A percentile compares a stretch with the other conserved stretches of the same genome.
These are phyloP conservation scores for Polydesmus complanatus DNA, from an alignment of 2,888 invertebrate genomes.

Conservation along the genomic window DNA sequence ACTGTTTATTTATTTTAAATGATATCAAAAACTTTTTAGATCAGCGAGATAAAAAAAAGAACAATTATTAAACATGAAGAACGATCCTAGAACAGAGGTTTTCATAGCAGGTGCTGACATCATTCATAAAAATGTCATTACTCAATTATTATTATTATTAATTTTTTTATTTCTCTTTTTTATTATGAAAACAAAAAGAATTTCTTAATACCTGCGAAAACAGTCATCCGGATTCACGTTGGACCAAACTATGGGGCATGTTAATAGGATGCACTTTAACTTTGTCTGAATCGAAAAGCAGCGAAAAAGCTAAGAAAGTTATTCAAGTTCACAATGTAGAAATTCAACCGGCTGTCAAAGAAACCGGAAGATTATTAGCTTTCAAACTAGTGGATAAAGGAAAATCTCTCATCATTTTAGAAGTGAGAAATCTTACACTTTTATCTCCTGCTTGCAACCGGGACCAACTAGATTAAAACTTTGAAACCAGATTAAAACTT, in stretches of 20 bases:
- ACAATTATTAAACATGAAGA: neutral
- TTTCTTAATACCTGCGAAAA: neutral
- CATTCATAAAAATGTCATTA: neutral
- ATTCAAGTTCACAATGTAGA: slow-evolving; percentile 11
- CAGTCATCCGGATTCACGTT: neutral
- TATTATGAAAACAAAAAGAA: too few species aligned
- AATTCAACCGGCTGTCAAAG: slow-evolving; percentile 15
- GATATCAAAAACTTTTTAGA: too few species aligned
- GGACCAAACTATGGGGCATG: neutral
- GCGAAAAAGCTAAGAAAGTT: neutral
- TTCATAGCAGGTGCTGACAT: neutral
- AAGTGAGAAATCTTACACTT: slow-evolving; percentile 13
- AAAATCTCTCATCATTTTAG: slow-evolving; percentile 12
- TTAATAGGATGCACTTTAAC: neutral
- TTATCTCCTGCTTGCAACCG: too few species aligned
- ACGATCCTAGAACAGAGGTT: neutral
- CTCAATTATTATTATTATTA: too few species aligned
- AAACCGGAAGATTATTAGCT: slow-evolving; percentile 16
- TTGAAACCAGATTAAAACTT: too few species aligned
- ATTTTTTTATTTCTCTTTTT: too few species aligned
- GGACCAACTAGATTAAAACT: too few species aligned
- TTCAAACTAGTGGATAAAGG: slow-evolving; percentile 15
- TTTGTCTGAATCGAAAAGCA: neutral
- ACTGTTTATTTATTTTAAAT: too few species aligned
- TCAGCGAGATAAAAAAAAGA: too few species aligned